phyloP scores from a whole-genome alignment of 2,888 invertebrate species.

The Syritta pipiens region DNA sequence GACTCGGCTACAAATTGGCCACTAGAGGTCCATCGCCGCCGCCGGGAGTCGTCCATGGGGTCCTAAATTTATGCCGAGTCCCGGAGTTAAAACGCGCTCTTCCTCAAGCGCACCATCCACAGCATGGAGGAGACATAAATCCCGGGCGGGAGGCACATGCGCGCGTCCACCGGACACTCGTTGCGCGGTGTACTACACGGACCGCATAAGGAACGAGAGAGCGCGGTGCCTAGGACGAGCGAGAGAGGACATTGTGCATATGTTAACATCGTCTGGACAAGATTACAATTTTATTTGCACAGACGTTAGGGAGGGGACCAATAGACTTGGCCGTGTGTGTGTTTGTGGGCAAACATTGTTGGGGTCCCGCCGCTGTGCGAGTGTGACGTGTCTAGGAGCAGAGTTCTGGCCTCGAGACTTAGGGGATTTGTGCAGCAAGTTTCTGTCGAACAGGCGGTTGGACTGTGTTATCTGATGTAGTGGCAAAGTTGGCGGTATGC shows the following conservation, averaged over 20 bases:
- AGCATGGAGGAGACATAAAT: conserved; percentile 58
- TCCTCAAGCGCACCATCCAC: conserved; percentile 27
- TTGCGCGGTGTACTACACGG: conserved; percentile 50
- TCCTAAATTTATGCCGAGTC: conserved; percentile 39
- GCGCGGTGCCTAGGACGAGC: conserved; percentile 33
- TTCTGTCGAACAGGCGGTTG: conserved; percentile 1
- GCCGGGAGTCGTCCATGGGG: neutral
- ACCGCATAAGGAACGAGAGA: conserved; percentile 30
- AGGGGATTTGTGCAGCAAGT: conserved; percentile 27
- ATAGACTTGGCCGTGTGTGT: neutral
- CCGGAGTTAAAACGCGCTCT: neutral
- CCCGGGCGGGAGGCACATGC: neutral
- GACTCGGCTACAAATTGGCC: conserved; percentile 63
- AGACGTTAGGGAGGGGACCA: conserved; percentile 8
- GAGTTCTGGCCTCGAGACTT: conserved; percentile 23
- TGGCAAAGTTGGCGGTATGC: neutral
- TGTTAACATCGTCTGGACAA: conserved; percentile 69
- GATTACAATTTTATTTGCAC: conserved; percentile 65
- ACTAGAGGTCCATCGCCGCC: conserved; percentile 29
- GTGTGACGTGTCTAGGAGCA: neutral
- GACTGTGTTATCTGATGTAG: neutral
- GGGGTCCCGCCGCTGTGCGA: conserved; percentile 9
- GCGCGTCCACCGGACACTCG: conserved; percentile 39
- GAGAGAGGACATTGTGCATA: conserved; percentile 67
- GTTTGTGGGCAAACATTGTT: conserved; percentile 19